Percentiles rank a stretch among this genome's conserved stretches.
phyloP scores from a whole-genome alignment of 92 coral and sea anemone species.

The Porites cylindrica region DNA sequence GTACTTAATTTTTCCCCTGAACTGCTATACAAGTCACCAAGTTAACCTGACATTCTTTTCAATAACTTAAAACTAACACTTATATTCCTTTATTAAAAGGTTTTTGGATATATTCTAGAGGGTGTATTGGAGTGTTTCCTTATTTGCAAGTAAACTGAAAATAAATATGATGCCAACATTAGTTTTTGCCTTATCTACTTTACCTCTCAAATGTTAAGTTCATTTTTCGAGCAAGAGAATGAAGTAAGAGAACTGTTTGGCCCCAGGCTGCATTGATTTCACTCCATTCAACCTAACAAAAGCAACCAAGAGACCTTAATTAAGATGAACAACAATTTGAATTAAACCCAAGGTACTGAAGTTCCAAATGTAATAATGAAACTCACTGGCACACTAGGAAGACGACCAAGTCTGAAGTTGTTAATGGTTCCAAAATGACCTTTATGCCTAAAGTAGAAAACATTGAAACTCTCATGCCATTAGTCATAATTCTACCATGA shows the following conservation, averaged over 20 bases:
- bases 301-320: not conserved
- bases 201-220: slow-evolving; percentile 96
- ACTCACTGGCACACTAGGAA: slow-evolving; percentile 99
- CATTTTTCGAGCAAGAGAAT: slow-evolving; percentile 97
- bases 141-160: too few relatives aligned
- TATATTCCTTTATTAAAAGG: too few relatives aligned
- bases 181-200: not conserved
- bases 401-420: slow-evolving; percentile 96
- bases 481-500: too few relatives aligned
- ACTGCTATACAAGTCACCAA: too few relatives aligned
- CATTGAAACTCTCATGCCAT: too few relatives aligned
- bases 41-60: too few relatives aligned
- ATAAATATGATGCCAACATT: not conserved
- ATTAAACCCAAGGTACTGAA: not conserved
- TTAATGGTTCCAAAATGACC: slow-evolving; percentile 99
- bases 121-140: too few relatives aligned
- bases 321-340: too few relatives aligned
- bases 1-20: too few relatives aligned
- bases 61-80: too few relatives aligned
- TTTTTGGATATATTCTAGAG: too few relatives aligned
- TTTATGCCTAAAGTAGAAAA: slow-evolving; percentile 82
- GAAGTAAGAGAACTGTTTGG: slow-evolving; percentile 92
- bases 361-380: not conserved
- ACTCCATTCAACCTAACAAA: slow-evolving; percentile 94
- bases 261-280: slow-evolving; percentile 99